These are phyloP conservation scores for Menidia beryllina DNA, from an alignment of 2,113 vertebrate genomes.

Conservation along the genomic window DNA sequence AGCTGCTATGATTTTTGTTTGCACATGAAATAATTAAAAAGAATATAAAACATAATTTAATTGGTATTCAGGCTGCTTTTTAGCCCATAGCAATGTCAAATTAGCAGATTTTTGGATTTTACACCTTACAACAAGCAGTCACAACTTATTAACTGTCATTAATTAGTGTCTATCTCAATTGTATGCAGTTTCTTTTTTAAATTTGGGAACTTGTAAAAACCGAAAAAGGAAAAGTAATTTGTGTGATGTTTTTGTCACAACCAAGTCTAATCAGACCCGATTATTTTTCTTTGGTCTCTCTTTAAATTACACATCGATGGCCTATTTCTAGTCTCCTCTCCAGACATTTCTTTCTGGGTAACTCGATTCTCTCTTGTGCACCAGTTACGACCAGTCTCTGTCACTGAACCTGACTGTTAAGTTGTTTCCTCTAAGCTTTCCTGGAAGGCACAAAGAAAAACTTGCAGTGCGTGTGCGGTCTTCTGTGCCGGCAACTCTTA, in stretches of 20 bases:
- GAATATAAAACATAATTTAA: not conserved
- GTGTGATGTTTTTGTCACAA: conserved; percentile 11
- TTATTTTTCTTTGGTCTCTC: conserved; percentile 82
- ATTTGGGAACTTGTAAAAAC: conserved; percentile 14
- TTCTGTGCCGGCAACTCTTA: conserved; percentile 38
- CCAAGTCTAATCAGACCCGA: conserved; percentile 83
- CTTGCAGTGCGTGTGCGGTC: conserved; percentile 55
- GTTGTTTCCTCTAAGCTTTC: conserved; percentile 70
- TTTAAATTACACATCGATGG: conserved; percentile 86
- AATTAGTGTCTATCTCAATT: conserved; percentile 44
- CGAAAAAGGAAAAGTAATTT: conserved; percentile 14
- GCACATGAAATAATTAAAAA: conserved; percentile 24
- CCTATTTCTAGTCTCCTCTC: conserved; percentile 29
- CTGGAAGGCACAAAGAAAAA: conserved; percentile 66
- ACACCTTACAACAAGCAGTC: conserved; percentile 33
- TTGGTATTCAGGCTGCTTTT: conserved; percentile 28
- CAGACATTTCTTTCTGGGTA: conserved; percentile 39
- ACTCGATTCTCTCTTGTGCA: conserved; percentile 52
- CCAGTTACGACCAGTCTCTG: conserved; percentile 57
- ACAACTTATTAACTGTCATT: conserved; percentile 58
- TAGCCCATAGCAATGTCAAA: conserved; percentile 15
- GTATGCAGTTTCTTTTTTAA: conserved; percentile 18
- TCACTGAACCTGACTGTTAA: conserved; percentile 61
- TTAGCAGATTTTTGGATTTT: conserved; percentile 43
- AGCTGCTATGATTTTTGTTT: conserved; percentile 30